Conservation (phyloP, 2,113 vertebrate genomes). For the Percopsis transmontana region DNA sequence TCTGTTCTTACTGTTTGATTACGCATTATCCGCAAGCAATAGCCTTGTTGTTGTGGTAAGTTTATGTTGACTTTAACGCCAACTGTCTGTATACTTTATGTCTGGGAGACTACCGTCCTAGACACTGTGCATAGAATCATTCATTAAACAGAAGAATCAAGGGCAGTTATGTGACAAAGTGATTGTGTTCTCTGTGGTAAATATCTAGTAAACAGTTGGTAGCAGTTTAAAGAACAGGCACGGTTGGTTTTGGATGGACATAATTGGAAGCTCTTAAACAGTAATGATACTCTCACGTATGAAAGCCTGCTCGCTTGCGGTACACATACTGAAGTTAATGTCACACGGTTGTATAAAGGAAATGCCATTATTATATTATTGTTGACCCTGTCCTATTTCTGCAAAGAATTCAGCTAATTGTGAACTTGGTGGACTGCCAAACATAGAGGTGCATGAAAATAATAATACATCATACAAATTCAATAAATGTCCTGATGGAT, state of each 20-base stretch:
- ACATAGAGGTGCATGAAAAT: conserved; percentile 45
- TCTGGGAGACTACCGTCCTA: too few relatives aligned
- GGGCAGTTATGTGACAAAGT: too few relatives aligned
- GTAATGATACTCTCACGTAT: conserved; percentile 38
- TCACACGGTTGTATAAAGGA: conserved; percentile 54
- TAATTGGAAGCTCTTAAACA: conserved; percentile 24
- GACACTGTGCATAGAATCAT: too few relatives aligned
- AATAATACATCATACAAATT: conserved; percentile 56
- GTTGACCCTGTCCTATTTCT: conserved; percentile 46
- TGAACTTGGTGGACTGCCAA: conserved; percentile 26
- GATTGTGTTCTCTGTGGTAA: too few relatives aligned
- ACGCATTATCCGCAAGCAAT: too few relatives aligned
- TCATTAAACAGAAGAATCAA: too few relatives aligned
- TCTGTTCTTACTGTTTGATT: too few relatives aligned
- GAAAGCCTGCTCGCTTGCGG: conserved; percentile 70
- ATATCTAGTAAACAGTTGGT: too few relatives aligned
- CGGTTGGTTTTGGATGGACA: conserved; percentile 16
- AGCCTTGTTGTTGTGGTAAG: too few relatives aligned
- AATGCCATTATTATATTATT: conserved; percentile 57
- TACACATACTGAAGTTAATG: conserved; percentile 79
- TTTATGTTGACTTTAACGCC: too few relatives aligned
- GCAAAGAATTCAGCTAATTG: conserved; percentile 32
- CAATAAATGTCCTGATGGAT: conserved; percentile 64
- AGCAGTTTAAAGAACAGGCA: background rate
- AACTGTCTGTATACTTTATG: too few relatives aligned